Evolutionary conservation across 37 sponge, comb jelly and placozoan species (phyloP).

Genomic region (Theonella swinhoei): DNA sequence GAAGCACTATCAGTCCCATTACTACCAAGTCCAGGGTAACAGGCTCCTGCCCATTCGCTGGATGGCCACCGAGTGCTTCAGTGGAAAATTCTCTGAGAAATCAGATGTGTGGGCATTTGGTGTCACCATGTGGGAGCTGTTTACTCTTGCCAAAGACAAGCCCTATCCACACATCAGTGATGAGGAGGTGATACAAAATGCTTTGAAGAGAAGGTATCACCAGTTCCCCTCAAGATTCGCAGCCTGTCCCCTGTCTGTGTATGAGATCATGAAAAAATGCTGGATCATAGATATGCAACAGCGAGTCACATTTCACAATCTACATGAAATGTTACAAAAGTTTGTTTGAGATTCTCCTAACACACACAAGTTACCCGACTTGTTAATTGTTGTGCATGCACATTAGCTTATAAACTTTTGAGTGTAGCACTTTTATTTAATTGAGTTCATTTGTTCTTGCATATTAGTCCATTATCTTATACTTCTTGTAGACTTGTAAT

Average conservation of each 20-base stretch:
- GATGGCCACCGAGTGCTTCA: conserved; percentile 78
- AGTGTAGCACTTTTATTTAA: too few relatives aligned
- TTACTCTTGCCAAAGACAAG: conserved; percentile 13
- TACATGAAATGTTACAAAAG: too few relatives aligned
- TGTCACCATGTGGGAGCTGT: conserved; percentile 72
- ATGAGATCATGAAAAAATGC: conserved; percentile 59
- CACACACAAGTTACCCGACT: too few relatives aligned
- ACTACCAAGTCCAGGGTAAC: conserved; percentile 53
- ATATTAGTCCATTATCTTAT: too few relatives aligned
- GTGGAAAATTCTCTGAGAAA: conserved; percentile 64
- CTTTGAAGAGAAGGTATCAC: conserved; percentile 23
- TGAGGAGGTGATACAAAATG: conserved; percentile 47
- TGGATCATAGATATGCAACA: conserved; percentile 47
- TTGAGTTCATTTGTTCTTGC: too few relatives aligned
- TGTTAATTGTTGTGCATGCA: too few relatives aligned
- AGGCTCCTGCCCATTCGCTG: conserved; percentile 68
- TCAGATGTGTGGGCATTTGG: conserved; percentile 79
- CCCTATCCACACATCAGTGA: conserved; percentile 48
- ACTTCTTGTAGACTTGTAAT: too few relatives aligned
- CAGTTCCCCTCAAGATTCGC: conserved; percentile 1
- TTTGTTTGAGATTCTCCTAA: too few relatives aligned
- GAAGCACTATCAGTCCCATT: conserved; percentile 54
- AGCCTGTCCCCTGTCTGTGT: conserved; percentile 53
- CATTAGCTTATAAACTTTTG: too few relatives aligned
- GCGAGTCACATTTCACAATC: conserved; percentile 60